phyloP scores from a whole-genome alignment of 2,888 invertebrate species.

The Clivina fossor region DNA sequence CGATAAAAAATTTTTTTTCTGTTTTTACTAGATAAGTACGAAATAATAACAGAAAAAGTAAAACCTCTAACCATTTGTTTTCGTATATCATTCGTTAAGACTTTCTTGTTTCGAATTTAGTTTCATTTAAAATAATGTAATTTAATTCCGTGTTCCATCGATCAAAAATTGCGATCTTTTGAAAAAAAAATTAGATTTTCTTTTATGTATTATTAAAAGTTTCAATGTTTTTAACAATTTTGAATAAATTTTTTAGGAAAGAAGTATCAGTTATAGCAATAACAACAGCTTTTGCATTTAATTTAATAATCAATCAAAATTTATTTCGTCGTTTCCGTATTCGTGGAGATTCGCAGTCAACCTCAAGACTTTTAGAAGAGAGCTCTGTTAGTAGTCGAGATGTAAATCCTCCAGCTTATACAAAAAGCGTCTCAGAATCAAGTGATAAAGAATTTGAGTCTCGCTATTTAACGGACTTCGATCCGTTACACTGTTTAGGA shows the following conservation, averaged over 20 bases:
- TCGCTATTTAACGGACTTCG: conserved; percentile 84
- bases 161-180: too few species aligned
- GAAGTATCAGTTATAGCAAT: conserved; percentile 77
- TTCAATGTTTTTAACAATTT: too few species aligned
- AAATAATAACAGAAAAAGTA: too few species aligned
- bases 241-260: too few species aligned
- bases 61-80: too few species aligned
- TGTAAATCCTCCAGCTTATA: conserved; percentile 22
- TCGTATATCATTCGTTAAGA: too few species aligned
- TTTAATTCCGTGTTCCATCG: too few species aligned
- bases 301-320: conserved; percentile 62
- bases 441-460: conserved; percentile 53
- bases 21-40: too few species aligned
- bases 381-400: conserved; percentile 4
- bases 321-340: conserved; percentile 11
- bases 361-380: not conserved
- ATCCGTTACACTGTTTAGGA: conserved; percentile 77
- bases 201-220: conserved; percentile 37
- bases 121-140: too few species aligned
- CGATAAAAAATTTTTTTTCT: too few species aligned
- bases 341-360: conserved; percentile 9
- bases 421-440: conserved; percentile 47
- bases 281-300: conserved; percentile 70
- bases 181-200: not conserved
- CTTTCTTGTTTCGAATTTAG: too few species aligned